These are phyloP conservation scores for Phalera bucephala DNA, from an alignment of 2,888 invertebrate genomes.

Conservation along the genomic window DNA sequence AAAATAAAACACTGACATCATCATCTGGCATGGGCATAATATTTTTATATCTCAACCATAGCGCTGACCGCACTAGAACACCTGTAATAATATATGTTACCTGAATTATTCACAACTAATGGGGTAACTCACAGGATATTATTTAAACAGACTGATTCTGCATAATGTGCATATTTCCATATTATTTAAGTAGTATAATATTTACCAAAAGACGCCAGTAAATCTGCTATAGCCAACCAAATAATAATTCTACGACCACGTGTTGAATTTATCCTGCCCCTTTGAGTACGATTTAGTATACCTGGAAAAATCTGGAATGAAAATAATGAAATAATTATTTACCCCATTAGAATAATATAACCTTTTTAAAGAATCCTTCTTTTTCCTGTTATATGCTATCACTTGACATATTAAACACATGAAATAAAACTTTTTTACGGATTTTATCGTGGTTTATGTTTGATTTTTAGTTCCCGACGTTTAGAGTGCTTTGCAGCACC, in stretches of 20 bases:
- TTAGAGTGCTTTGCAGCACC: no score
- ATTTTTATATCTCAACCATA: constrained; percentile 87
- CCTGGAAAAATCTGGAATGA: constrained; percentile 85
- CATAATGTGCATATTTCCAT: no score
- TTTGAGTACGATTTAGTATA: constrained; percentile 66
- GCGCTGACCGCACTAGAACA: constrained; percentile 86
- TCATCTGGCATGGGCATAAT: constrained; percentile 87
- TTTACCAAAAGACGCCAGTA: constrained; percentile 89
- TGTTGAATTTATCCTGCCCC: constrained; percentile 78
- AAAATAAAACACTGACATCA: constrained; percentile 86
- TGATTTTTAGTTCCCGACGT: no score
- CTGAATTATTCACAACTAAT: no score
- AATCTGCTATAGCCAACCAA: constrained; percentile 91
- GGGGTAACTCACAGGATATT: no score
- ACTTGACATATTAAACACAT: no score
- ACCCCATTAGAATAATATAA: no score
- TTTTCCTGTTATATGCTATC: no score
- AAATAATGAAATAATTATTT: constrained; percentile 3
- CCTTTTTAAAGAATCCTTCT: no score
- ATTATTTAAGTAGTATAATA: background rate
- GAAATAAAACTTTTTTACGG: no score
- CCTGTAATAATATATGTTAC: constrained; percentile 72
- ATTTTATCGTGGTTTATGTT: no score
- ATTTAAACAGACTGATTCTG: no score
- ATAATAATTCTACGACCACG: constrained; percentile 88